These are phyloP conservation scores for Catamblyrhynchus diadema DNA, from an alignment of 2,797 vertebrate species.

Conservation along the genomic window DNA sequence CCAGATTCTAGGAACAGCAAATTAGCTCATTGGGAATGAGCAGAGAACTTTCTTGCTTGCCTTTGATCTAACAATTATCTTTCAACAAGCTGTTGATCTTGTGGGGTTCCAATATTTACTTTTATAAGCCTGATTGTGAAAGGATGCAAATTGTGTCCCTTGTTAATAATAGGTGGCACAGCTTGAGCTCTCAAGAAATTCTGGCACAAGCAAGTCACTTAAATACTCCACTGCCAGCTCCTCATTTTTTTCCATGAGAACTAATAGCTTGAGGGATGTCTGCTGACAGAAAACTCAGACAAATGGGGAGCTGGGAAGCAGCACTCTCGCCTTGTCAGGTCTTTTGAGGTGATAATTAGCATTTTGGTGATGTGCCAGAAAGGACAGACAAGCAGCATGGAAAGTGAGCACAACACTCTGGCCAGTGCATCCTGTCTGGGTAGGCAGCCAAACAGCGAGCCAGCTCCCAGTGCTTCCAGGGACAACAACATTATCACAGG, in stretches of 20 bases:
- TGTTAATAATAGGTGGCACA: slow-evolving; percentile 27
- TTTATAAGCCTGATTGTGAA: not conserved
- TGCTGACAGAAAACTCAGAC: not conserved
- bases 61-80: not conserved
- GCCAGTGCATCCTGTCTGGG: not conserved
- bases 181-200: not conserved
- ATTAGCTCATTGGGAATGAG: not conserved
- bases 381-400: slow-evolving; percentile 5
- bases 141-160: not conserved
- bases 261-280: not conserved
- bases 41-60: not conserved
- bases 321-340: not conserved
- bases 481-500: not conserved
- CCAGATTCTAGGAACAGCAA: not conserved
- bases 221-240: not conserved
- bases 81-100: slow-evolving; percentile 22
- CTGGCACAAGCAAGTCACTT: slow-evolving; percentile 22
- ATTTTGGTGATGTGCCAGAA: not conserved
- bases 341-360: slow-evolving; percentile 23
- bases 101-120: slow-evolving; percentile 32
- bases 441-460: not conserved
- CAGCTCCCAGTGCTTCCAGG: not conserved
- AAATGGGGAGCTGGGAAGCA: not conserved
- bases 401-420: not conserved
- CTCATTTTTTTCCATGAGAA: not conserved